phyloP scores from a whole-genome alignment of 1,140 invertebrate genomes.

The Bombus picipes region DNA sequence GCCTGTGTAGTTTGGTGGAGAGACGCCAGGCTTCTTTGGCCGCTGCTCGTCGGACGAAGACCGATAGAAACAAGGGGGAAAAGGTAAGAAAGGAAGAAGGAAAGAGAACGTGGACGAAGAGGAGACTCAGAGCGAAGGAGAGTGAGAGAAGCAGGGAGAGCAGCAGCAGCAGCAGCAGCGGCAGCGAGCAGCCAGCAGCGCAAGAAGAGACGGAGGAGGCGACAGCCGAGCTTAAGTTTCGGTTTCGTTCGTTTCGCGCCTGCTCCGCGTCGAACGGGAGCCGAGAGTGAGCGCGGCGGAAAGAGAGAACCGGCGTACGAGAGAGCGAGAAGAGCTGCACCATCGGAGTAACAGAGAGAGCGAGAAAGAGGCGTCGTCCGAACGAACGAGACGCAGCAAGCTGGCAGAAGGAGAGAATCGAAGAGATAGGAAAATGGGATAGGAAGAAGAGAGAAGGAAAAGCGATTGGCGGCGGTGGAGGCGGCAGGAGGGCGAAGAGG shows the following conservation, averaged over 20 bases:
- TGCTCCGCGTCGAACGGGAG: constrained; percentile 63
- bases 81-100: neutral
- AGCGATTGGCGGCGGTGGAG: neutral
- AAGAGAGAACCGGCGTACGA: neutral
- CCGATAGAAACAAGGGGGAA: neutral
- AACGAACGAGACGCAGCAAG: neutral
- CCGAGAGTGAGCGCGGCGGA: constrained; percentile 55
- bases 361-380: neutral
- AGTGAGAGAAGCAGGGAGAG: neutral
- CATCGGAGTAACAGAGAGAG: neutral
- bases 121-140: neutral
- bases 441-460: constrained; percentile 34
- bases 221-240: constrained; percentile 69
- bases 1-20: constrained; percentile 23
- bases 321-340: constrained; percentile 5
- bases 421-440: constrained; percentile 11
- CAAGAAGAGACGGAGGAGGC: constrained; percentile 44
- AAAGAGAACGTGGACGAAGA: neutral
- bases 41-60: neutral
- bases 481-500: neutral
- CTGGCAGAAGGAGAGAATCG: neutral
- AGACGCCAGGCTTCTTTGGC: constrained; percentile 15
- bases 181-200: neutral
- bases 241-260: constrained; percentile 74
- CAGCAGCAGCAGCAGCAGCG: neutral